Conservation (phyloP, 2,888 invertebrate species). For the Dolichomitus sp. region DNA sequence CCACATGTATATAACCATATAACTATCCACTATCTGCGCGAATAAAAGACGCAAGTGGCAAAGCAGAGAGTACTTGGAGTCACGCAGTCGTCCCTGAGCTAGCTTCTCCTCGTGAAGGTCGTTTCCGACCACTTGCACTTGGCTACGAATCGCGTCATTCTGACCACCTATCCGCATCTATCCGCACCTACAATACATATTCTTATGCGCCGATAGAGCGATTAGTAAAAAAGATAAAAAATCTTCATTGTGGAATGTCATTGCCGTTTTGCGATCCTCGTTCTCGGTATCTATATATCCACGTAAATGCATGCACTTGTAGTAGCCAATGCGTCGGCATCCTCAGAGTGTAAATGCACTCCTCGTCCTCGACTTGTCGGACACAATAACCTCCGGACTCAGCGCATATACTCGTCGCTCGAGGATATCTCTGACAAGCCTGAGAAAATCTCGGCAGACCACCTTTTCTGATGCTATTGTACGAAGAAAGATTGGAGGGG, state of each 20-base stretch:
- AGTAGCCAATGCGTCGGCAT: constrained; percentile 9
- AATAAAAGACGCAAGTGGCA: constrained; percentile 22
- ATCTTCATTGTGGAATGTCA: constrained; percentile 79
- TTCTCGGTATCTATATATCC: constrained; percentile 21
- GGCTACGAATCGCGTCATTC: constrained; percentile 21
- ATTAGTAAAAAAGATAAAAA: constrained; percentile 66
- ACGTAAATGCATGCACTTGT: constrained; percentile 5
- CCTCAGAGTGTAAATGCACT: constrained; percentile 19
- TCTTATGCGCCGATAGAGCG: not conserved
- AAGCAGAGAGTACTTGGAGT: not conserved
- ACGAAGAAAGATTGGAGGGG: constrained; percentile 1
- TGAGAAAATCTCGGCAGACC: constrained; percentile 51
- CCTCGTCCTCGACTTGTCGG: constrained; percentile 6
- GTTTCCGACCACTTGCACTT: constrained; percentile 59
- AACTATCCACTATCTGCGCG: not conserved
- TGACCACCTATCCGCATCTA: not conserved
- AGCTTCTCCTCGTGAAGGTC: constrained; percentile 72
- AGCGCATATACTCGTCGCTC: not conserved
- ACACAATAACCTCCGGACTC: constrained; percentile 9
- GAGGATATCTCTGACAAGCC: constrained; percentile 49
- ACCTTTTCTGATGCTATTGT: constrained; percentile 7
- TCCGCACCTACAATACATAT: too few species aligned
- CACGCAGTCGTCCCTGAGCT: constrained; percentile 78
- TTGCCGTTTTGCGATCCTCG: constrained; percentile 69
- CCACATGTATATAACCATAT: not conserved